phyloP scores from a whole-genome alignment of 2,113 vertebrate genomes.

The Pampusana beccarii region DNA sequence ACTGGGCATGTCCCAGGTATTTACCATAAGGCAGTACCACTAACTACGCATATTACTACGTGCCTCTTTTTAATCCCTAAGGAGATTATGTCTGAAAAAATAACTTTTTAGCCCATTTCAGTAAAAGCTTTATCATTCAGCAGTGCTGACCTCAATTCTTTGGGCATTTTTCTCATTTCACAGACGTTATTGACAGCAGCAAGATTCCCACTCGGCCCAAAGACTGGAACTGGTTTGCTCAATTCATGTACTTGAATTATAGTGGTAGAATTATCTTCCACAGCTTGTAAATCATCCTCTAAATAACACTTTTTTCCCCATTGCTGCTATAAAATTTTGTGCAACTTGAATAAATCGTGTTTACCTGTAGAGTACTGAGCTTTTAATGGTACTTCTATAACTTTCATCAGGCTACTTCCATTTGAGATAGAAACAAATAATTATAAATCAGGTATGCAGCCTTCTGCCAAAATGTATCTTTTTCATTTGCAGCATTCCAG shows the following conservation, averaged over 20 bases:
- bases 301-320: not conserved
- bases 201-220: not conserved
- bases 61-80: not conserved
- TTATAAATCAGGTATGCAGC: not conserved
- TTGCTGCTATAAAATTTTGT: not conserved
- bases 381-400: not conserved
- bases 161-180: not conserved
- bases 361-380: not conserved
- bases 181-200: not conserved
- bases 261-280: not conserved
- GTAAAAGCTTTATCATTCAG: not conserved
- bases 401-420: not conserved
- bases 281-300: not conserved
- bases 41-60: not conserved
- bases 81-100: not conserved
- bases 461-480: not conserved
- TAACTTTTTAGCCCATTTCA: constrained; percentile 14
- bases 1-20: not conserved
- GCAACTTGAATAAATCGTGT: not conserved
- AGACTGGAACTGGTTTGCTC: not conserved
- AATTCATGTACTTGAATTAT: not conserved
- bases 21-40: not conserved
- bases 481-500: not conserved
- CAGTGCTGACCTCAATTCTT: not conserved
- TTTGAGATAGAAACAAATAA: not conserved